Evolutionary conservation across 37 sponge, comb jelly and placozoan species (phyloP).

Genomic region (Crambe crambe): DNA sequence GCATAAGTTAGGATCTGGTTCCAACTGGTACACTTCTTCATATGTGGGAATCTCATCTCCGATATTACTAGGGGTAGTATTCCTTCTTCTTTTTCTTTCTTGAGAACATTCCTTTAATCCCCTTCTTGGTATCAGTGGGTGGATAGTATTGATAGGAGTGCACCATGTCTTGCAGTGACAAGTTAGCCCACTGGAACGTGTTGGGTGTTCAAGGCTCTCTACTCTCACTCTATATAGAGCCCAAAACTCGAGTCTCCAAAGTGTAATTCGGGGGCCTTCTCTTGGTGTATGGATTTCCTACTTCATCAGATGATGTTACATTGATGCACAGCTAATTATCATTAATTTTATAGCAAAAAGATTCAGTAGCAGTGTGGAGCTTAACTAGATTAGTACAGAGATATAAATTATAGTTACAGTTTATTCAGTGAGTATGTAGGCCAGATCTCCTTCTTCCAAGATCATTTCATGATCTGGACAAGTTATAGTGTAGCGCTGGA

Average conservation of each 20-base stretch:
- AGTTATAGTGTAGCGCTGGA: slow-evolving; percentile 45
- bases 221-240: slow-evolving; percentile 77
- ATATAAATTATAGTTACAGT: background rate
- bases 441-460: slow-evolving; percentile 32
- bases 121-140: slow-evolving; percentile 32
- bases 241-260: too few relatives aligned
- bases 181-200: slow-evolving; percentile 87
- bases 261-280: too few relatives aligned
- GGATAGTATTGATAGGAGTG: slow-evolving; percentile 18
- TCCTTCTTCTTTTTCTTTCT: slow-evolving; percentile 73
- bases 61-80: slow-evolving; percentile 68
- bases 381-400: background rate
- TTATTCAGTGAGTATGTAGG: slow-evolving; percentile 16
- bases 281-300: too few relatives aligned
- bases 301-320: too few relatives aligned
- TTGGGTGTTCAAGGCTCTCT: slow-evolving; percentile 89
- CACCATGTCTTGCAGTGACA: slow-evolving; percentile 86
- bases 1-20: slow-evolving; percentile 54
- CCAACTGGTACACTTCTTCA: slow-evolving; percentile 87
- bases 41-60: slow-evolving; percentile 82
- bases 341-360: background rate
- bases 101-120: slow-evolving; percentile 43
- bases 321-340: too few relatives aligned
- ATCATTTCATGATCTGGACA: slow-evolving; percentile 15
- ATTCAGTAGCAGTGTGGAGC: background rate